These are phyloP conservation scores for Gorsachius magnificus DNA, from an alignment of 2,797 vertebrate genomes.

Conservation along the genomic window DNA sequence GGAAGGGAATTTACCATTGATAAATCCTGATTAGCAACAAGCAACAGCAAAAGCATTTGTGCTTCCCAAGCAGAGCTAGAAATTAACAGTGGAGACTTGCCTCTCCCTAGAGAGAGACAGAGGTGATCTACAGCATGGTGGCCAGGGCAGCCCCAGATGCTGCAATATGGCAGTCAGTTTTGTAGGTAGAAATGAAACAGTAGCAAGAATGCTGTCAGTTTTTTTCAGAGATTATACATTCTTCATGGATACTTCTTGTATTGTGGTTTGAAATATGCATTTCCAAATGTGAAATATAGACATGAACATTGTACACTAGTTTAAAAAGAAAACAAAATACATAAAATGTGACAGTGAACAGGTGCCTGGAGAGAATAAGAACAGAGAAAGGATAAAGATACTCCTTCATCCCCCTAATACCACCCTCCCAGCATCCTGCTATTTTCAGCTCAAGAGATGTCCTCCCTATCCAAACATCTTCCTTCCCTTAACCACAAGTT, in stretches of 20 bases:
- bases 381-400: background rate
- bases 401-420: background rate
- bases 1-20: background rate
- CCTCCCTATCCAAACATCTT: background rate
- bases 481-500: background rate
- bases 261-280: constrained; percentile 92
- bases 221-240: constrained; percentile 90
- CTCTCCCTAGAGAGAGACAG: background rate
- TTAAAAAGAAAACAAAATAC: background rate
- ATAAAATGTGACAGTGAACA: background rate
- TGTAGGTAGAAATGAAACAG: constrained; percentile 92
- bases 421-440: background rate
- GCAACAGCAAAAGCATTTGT: background rate
- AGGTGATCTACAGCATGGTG: background rate
- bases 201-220: constrained; percentile 93
- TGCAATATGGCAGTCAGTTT: constrained; percentile 94
- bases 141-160: constrained; percentile 27
- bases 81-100: background rate
- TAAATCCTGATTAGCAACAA: background rate
- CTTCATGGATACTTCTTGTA: constrained; percentile 89
- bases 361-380: background rate
- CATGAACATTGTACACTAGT: background rate
- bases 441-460: background rate
- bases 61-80: background rate
- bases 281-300: constrained; percentile 87